Evolutionary conservation across 2,797 vertebrate species (phyloP).

Genomic region (Pitangus sulphuratus): DNA sequence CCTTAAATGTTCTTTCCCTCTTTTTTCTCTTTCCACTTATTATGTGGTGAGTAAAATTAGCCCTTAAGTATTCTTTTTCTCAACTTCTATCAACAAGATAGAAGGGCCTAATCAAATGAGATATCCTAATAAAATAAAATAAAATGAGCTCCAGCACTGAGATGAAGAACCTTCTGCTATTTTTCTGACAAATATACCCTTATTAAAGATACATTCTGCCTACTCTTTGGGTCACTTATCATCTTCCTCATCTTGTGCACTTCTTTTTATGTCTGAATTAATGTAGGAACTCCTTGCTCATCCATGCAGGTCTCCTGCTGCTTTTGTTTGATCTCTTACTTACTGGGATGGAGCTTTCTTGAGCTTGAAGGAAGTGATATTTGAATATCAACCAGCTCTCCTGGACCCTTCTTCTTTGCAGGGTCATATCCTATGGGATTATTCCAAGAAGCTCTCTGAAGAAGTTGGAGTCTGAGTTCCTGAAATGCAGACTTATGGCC

Average conservation of each 20-base stretch:
- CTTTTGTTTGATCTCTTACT: neutral
- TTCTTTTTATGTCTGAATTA: neutral
- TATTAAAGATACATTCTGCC: neutral
- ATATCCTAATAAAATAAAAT: neutral
- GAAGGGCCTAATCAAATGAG: neutral
- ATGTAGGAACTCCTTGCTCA: neutral
- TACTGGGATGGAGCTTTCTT: neutral
- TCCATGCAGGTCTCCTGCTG: neutral
- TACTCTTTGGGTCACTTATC: neutral
- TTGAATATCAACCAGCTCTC: neutral
- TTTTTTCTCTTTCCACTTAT: neutral
- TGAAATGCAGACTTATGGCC: neutral
- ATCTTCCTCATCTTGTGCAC: neutral
- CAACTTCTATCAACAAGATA: neutral
- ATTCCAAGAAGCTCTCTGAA: neutral
- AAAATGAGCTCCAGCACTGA: neutral
- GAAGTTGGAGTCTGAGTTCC: neutral
- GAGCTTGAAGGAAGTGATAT: neutral
- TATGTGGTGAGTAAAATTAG: neutral
- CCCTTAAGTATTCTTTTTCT: neutral
- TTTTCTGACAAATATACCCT: neutral
- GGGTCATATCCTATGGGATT: neutral
- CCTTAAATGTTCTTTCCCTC: neutral
- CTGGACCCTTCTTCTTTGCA: neutral
- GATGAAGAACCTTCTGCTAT: neutral